These are phyloP conservation scores for Mylabris sibirica DNA, from an alignment of 2,888 invertebrate species.

Conservation along the genomic window DNA sequence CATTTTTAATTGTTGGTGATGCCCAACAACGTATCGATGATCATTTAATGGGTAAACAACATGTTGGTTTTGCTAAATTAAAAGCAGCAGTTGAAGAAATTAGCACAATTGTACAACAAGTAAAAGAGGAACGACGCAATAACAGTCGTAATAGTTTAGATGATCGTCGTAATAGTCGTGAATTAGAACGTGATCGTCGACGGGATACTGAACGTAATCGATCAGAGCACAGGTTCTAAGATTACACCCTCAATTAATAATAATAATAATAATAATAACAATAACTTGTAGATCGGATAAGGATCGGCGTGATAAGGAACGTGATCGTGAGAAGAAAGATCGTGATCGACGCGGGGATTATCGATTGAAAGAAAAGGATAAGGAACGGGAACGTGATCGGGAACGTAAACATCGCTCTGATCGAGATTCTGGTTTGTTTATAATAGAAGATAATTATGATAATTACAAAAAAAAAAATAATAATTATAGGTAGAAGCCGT, in stretches of 20 bases:
- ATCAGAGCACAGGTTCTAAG: conserved; percentile 47
- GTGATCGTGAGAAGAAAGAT: conserved; percentile 45
- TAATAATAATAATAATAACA: not conserved
- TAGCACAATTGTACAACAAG: conserved; percentile 62
- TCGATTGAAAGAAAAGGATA: conserved; percentile 45
- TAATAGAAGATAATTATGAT: not conserved
- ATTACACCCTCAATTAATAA: conserved; percentile 2
- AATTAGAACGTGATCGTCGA: conserved; percentile 43
- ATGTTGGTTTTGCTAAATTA: conserved; percentile 84
- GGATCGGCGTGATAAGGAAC: conserved; percentile 40
- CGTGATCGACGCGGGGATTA: conserved; percentile 41
- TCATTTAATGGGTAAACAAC: conserved; percentile 98
- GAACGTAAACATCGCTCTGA: conserved; percentile 53
- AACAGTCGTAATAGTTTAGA: conserved; percentile 33
- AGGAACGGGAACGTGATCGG: conserved; percentile 43
- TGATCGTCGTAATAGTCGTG: conserved; percentile 30
- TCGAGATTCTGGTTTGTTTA: conserved; percentile 49
- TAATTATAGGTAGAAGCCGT: conserved; percentile 43
- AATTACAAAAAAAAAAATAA: not conserved
- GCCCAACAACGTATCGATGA: conserved; percentile 98
- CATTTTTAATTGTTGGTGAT: conserved; percentile 98
- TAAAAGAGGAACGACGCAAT: conserved; percentile 62
- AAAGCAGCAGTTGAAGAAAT: conserved; percentile 73
- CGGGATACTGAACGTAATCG: conserved; percentile 42
- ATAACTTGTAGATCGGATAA: conserved; percentile 44